Evolutionary conservation across 2,113 vertebrate species (phyloP).

Genomic region (Esox niger): DNA sequence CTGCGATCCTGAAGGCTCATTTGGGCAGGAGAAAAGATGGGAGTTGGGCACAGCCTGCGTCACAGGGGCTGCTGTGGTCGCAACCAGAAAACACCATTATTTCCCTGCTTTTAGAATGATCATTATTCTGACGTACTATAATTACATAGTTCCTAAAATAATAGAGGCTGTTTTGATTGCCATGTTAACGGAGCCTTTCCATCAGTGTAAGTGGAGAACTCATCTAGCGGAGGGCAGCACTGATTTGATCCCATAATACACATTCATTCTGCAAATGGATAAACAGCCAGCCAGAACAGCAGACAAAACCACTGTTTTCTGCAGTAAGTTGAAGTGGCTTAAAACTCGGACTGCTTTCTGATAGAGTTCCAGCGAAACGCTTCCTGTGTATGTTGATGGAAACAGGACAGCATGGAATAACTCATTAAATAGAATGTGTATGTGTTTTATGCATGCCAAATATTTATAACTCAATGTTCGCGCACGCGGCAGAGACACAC

Average conservation of each 20-base stretch:
- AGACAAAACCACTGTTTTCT: no score
- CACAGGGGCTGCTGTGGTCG: slow-evolving; percentile 28
- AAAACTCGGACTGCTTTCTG: neutral
- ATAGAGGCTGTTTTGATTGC: slow-evolving; percentile 11
- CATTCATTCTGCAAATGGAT: neutral
- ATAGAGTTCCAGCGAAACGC: neutral
- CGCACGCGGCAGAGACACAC: no score
- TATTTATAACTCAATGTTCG: no score
- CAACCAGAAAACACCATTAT: slow-evolving; percentile 27
- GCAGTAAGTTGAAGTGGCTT: no score
- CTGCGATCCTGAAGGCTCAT: slow-evolving; percentile 29
- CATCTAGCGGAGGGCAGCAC: neutral
- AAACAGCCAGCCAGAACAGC: neutral
- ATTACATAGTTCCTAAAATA: slow-evolving; percentile 30
- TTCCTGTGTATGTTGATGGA: neutral
- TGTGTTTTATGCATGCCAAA: no score
- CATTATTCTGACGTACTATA: slow-evolving; percentile 4
- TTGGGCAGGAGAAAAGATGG: slow-evolving; percentile 4
- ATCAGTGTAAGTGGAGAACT: neutral
- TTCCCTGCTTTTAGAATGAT: slow-evolving; percentile 34
- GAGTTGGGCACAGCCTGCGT: neutral
- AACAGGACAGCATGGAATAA: no score
- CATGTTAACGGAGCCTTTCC: slow-evolving; percentile 28
- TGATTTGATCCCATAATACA: neutral
- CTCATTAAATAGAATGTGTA: no score